phyloP scores from a whole-genome alignment of 2,113 vertebrate species.

The Rhinogobius similis region DNA sequence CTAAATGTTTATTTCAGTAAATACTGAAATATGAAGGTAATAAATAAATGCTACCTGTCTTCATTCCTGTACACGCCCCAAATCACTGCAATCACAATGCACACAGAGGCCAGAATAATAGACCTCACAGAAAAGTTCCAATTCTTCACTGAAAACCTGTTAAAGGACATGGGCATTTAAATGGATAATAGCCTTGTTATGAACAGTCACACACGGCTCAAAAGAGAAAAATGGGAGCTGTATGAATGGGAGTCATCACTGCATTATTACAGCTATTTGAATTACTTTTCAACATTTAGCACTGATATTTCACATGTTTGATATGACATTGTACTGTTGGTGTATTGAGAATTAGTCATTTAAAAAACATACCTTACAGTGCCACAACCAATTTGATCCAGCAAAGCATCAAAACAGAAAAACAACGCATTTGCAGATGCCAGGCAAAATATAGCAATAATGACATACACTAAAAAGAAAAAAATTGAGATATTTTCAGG shows the following conservation, averaged over 20 bases:
- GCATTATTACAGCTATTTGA: too few relatives aligned
- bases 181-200: not conserved
- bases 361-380: conserved; percentile 83
- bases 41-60: conserved; percentile 81
- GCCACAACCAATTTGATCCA: conserved; percentile 81
- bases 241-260: too few relatives aligned
- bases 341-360: not conserved
- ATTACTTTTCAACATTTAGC: not conserved
- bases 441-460: conserved; percentile 91
- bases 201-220: too few relatives aligned
- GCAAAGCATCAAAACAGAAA: conserved; percentile 86
- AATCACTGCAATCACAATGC: conserved; percentile 81
- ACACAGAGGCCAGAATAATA: conserved; percentile 83
- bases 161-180: conserved; percentile 26
- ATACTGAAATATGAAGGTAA: not conserved
- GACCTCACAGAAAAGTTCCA: conserved; percentile 83
- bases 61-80: conserved; percentile 95
- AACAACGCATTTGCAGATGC: conserved; percentile 89
- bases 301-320: not conserved
- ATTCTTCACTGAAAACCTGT: conserved; percentile 78
- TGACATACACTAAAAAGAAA: conserved; percentile 85
- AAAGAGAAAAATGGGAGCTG: too few relatives aligned
- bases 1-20: not conserved
- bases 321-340: not conserved
- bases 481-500: not conserved